Conservation (phyloP, 2,888 invertebrate species). For the Stratiomys singularior region DNA sequence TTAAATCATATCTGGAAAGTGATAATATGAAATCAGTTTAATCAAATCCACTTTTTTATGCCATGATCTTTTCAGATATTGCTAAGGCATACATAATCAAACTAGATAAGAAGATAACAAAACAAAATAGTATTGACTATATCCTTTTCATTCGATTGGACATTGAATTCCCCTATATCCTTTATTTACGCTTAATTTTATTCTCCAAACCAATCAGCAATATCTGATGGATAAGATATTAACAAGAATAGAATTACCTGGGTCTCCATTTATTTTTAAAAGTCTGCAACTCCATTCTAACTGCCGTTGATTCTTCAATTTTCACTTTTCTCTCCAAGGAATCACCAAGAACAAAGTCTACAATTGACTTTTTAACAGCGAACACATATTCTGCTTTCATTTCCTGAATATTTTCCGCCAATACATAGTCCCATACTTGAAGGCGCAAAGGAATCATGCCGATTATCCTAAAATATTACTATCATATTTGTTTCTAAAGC, state of each 20-base stretch:
- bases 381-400: slow-evolving; percentile 87
- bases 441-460: slow-evolving; percentile 72
- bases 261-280: slow-evolving; percentile 77
- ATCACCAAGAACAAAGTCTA: slow-evolving; percentile 90
- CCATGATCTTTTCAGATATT: too few relatives aligned
- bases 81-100: too few relatives aligned
- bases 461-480: slow-evolving; percentile 68
- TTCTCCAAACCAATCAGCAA: too few relatives aligned
- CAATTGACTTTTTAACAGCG: slow-evolving; percentile 89
- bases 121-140: too few relatives aligned
- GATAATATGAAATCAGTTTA: too few relatives aligned
- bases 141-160: too few relatives aligned
- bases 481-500: neutral
- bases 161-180: too few relatives aligned
- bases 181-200: neutral
- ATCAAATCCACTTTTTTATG: too few relatives aligned
- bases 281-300: slow-evolving; percentile 70
- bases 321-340: slow-evolving; percentile 65
- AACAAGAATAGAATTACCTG: slow-evolving; percentile 58
- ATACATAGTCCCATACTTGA: slow-evolving; percentile 71
- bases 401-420: slow-evolving; percentile 76
- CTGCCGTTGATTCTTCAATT: slow-evolving; percentile 67
- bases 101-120: too few relatives aligned
- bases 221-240: too few relatives aligned
- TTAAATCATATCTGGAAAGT: slow-evolving; percentile 63